Conservation (phyloP, 2,888 invertebrate genomes). For the Heliconius hortense region DNA sequence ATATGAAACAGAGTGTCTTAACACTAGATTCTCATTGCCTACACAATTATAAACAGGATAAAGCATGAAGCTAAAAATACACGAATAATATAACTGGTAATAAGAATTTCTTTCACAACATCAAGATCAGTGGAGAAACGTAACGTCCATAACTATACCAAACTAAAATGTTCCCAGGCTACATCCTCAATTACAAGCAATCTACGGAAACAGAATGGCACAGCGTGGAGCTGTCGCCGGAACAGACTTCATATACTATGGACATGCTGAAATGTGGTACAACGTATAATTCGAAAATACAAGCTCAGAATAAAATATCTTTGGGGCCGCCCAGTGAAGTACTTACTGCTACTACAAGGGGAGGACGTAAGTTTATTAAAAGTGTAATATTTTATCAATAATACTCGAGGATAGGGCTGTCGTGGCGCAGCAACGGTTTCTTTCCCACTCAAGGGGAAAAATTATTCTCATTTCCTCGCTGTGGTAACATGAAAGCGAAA, state of each 20-base stretch:
- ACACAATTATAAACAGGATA: no score
- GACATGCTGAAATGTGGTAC: slow-evolving; percentile 90
- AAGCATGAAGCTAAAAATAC: no score
- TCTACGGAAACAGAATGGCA: slow-evolving; percentile 86
- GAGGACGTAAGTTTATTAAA: slow-evolving; percentile 81
- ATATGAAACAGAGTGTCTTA: neutral
- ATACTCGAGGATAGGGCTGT: neutral
- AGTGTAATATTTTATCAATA: neutral
- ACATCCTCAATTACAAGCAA: slow-evolving; percentile 86
- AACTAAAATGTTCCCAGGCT: slow-evolving; percentile 76
- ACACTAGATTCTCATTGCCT: neutral
- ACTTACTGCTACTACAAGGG: slow-evolving; percentile 87
- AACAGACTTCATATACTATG: slow-evolving; percentile 86
- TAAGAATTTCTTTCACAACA: no score
- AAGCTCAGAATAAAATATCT: slow-evolving; percentile 89
- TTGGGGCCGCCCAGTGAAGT: slow-evolving; percentile 86
- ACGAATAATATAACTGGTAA: no score
- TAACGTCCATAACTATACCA: neutral
- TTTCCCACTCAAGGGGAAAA: neutral
- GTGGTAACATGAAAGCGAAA: neutral
- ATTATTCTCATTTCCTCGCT: neutral
- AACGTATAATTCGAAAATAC: slow-evolving; percentile 87
- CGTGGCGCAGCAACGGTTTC: neutral
- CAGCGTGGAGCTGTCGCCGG: slow-evolving; percentile 87
- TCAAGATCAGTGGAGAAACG: no score